Conservation (phyloP, 2,797 vertebrate genomes). For the Melanotaenia trifasciata region DNA sequence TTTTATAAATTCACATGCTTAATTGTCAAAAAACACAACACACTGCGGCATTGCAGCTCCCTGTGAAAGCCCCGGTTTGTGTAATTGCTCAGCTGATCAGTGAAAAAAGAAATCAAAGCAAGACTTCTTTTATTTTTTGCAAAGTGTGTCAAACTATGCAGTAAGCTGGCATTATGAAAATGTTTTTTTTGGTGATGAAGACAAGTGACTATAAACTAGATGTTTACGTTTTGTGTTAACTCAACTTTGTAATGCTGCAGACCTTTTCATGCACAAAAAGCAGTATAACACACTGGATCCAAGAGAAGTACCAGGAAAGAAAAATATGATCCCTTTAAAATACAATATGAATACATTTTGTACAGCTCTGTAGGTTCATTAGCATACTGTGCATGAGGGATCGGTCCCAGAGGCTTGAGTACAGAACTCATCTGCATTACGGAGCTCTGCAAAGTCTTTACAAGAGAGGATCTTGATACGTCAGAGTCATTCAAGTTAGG, state of each 20-base stretch:
- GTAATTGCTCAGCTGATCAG: not conserved
- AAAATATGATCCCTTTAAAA: not conserved
- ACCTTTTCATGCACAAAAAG: not conserved
- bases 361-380: conserved; percentile 13
- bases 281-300: not conserved
- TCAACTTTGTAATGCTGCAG: not conserved
- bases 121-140: not conserved
- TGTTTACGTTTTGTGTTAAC: not conserved
- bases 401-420: conserved; percentile 14
- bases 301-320: not conserved
- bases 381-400: conserved; percentile 13
- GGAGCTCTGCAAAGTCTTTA: conserved; percentile 28
- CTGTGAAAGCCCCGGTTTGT: not conserved
- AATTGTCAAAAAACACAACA: not conserved
- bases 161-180: not conserved
- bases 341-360: not conserved
- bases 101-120: not conserved
- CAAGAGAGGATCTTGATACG: conserved; percentile 24
- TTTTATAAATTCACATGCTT: not conserved
- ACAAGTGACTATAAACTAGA: not conserved
- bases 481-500: conserved; percentile 36
- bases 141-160: not conserved
- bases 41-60: not conserved
- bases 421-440: conserved; percentile 45
- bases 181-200: not conserved